Percentiles rank a stretch among this genome's conserved stretches.
Conservation (phyloP, 1,140 invertebrate species). For the Diabrotica virgifera region DNA sequence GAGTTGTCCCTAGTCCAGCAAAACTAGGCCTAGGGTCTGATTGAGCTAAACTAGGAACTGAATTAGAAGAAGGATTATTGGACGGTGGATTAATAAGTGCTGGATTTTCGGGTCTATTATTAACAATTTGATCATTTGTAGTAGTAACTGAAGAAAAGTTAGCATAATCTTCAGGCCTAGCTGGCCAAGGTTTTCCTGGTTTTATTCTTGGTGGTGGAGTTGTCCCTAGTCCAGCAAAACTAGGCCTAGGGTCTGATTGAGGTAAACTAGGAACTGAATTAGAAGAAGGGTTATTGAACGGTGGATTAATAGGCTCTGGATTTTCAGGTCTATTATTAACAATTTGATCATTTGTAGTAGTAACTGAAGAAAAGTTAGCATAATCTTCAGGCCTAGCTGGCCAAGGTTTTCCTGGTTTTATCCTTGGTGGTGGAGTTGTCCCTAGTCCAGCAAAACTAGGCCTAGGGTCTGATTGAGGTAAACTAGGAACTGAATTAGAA, state of each 20-base stretch:
- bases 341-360: neutral
- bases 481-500: neutral
- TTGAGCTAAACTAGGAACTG: too few species aligned
- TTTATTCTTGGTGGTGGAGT: neutral
- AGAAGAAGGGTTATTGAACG: neutral
- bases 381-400: constrained; percentile 19
- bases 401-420: constrained; percentile 20
- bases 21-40: too few species aligned
- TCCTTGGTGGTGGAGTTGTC: neutral
- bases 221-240: neutral
- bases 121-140: too few species aligned
- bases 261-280: neutral
- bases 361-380: neutral
- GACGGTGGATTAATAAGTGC: too few species aligned
- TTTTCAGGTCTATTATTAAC: neutral
- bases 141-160: too few species aligned
- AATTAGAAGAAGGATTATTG: too few species aligned
- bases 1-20: too few species aligned
- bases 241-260: neutral
- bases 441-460: constrained; percentile 17
- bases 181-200: constrained; percentile 21
- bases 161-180: neutral
- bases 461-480: neutral
- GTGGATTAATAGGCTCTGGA: neutral
- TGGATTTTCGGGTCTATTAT: too few species aligned